Base-by-base conservation (phyloP, 2,888 invertebrate species). In the Pherbina coryleti region DNA sequence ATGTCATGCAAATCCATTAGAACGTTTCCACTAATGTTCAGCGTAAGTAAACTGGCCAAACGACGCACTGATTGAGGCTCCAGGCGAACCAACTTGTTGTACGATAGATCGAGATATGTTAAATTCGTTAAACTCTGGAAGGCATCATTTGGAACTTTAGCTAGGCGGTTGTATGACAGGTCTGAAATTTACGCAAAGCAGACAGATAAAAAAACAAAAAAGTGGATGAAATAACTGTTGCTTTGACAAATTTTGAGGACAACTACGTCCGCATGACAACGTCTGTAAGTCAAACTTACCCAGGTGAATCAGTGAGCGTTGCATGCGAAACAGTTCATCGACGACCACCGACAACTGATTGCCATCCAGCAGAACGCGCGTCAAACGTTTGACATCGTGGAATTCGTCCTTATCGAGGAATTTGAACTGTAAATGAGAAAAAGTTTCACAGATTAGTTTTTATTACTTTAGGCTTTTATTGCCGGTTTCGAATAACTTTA, bases 271-370 rank as follows among this genome's bases (percentile, higher is more conserved):
- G 22, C 31, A 28, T 64, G 37, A n/a, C 44, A 14, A 51, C 55
- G 22, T 44, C 2, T 14, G 44, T 44, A 11, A 44, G 34, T 22
- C 19, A 62, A 78, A 80, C 86, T 79, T 82, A 90, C 90, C 90
- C 82, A 90, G 87, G 84, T 88, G 88, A 80, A 87, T 86, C 78
- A 90, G 86, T 82, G 84, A 88, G 79, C 86, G 89, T 84, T 90
- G 90, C 85, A 86, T 87, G 79, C 86, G 88, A 84, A 95, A 95
- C 83, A 94, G 93, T 85, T 93, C 91, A 88, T 95, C 94, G 67
- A 95, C 92, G 73, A 95, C 92, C 19, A 95, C 94, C 1, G 95
- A 94, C 82, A 96, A 88, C 87, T 94, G 93, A 90, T 96, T 96
- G 25, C 95, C 95, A 84, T 95, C 95, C 81, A 96, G 90, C 82